Base-by-base conservation (phyloP, 2,888 invertebrate species). In the Oscheius sp. region DNA sequence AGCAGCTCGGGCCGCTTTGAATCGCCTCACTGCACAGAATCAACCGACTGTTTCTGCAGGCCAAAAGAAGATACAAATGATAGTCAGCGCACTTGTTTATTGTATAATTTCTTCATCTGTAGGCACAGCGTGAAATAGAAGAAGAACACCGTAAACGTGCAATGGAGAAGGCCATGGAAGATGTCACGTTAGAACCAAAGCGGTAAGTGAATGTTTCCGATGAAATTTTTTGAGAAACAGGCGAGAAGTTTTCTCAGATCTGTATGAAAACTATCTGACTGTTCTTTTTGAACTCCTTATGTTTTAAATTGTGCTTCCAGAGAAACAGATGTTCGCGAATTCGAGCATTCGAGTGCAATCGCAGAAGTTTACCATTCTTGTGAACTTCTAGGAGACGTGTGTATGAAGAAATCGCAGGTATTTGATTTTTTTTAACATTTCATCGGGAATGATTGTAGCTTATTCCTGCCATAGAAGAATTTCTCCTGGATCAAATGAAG, bases 381-480 rank as follows among this genome's bases (percentile, higher is more conserved):
- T 61, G 85, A 87, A 5, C 70, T 88, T 56, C 82, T 90, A 18
- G 89, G 89, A 2, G 88, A 89, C 0, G 84, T 86, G 7, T 90
- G 95, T 23, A 89, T 95, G 35, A 90, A 93, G 0, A 93, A 93
- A 86, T 92, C 93, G 41, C 94, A 94, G 87, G 96, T 96, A 93
- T 63, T 68, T 29, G 5, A 5, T 43, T 61, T 13, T 23, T 1
- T 16, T 27, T 2, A 3, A 52, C 21, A 7, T 7, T 46, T 21
- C 16, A 35, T 55, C 13, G 5, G 9, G 9, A n/a, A n/a, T n/a
- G n/a, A 7, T 56, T 75, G n/a, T 93, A 93, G 88, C 95, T 97
- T 72, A 93, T 93, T 85, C 92, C 92, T 82, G 96, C 93, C 87
- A 95, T 97, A 69, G 93, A 93, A 85, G 92, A 92, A 84, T 96